Conservation (phyloP, 2,888 invertebrate genomes). For the Lithophane semibrunnea region DNA sequence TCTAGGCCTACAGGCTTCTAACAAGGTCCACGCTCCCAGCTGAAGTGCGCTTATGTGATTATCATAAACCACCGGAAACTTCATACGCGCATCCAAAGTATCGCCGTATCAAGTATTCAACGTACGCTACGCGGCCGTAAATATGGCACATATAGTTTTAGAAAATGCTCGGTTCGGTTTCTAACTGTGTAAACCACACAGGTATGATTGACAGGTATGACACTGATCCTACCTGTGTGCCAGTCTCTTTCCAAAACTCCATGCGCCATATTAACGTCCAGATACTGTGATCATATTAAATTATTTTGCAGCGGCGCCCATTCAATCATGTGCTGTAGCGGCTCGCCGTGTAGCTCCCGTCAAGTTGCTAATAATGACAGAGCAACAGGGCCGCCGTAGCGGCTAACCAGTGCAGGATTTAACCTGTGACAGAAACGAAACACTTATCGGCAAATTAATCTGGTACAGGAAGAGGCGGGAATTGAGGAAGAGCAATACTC, state of each 20-base stretch:
- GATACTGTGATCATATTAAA: not conserved
- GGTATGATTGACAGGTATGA: not conserved
- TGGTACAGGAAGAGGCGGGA: not conserved
- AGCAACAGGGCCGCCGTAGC: not conserved
- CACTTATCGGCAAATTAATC: constrained; percentile 13
- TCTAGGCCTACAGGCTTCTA: not conserved
- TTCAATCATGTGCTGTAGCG: not conserved
- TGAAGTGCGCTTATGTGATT: not conserved
- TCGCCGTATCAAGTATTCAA: not conserved
- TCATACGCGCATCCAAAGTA: not conserved
- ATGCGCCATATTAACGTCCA: not conserved
- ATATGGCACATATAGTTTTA: not conserved
- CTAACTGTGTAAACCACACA: too few relatives aligned
- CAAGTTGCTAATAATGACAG: constrained; percentile 4
- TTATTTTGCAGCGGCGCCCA: not conserved
- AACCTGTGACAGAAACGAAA: not conserved
- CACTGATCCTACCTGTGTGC: too few relatives aligned
- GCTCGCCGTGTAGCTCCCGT: not conserved
- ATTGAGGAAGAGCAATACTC: constrained; percentile 2
- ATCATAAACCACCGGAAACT: not conserved
- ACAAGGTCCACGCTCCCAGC: not conserved
- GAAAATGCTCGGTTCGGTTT: not conserved
- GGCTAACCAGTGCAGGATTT: not conserved
- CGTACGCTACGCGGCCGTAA: not conserved
- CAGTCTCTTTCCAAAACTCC: not conserved